Conservation (phyloP, 2,888 invertebrate species). For the Tryphoninae sp. region DNA sequence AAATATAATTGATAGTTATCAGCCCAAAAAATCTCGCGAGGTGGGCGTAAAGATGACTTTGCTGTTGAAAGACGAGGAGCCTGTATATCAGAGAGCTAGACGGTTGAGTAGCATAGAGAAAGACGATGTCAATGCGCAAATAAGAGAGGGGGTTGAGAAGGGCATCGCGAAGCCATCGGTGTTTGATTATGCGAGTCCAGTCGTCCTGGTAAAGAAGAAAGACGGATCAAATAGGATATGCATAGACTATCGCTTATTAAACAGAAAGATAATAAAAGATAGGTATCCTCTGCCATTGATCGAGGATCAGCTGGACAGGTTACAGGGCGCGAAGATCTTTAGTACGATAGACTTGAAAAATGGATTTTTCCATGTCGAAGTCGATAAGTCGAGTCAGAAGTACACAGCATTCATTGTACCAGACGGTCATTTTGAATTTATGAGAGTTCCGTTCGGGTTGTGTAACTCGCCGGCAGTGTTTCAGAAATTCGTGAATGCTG, state of each 20-base stretch:
- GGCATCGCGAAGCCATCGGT: no score
- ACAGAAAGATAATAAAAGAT: slow-evolving; percentile 37
- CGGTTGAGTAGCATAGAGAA: no score
- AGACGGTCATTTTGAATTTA: slow-evolving; percentile 65
- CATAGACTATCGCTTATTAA: slow-evolving; percentile 26
- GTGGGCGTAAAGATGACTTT: no score
- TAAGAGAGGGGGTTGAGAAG: no score
- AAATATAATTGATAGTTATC: no score
- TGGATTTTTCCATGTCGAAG: slow-evolving; percentile 67
- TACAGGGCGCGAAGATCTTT: slow-evolving; percentile 20
- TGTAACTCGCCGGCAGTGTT: slow-evolving; percentile 45
- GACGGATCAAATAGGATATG: slow-evolving; percentile 5
- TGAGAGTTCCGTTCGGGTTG: slow-evolving; percentile 54
- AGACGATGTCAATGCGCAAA: no score
- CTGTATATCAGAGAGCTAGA: no score
- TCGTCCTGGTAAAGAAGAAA: no score
- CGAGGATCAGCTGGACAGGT: slow-evolving; percentile 30
- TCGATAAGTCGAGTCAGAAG: slow-evolving; percentile 63
- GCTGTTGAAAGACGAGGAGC: no score
- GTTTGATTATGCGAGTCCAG: no score
- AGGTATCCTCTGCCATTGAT: slow-evolving; percentile 27
- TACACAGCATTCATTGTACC: slow-evolving; percentile 68
- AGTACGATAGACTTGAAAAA: slow-evolving; percentile 66
- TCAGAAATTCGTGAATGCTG: slow-evolving; percentile 65
- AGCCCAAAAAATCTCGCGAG: no score